Evolutionary conservation across 2,113 vertebrate species (phyloP), one percentile per base, ranked within the genome.

Genomic region (Micronisus gabar): DNA sequence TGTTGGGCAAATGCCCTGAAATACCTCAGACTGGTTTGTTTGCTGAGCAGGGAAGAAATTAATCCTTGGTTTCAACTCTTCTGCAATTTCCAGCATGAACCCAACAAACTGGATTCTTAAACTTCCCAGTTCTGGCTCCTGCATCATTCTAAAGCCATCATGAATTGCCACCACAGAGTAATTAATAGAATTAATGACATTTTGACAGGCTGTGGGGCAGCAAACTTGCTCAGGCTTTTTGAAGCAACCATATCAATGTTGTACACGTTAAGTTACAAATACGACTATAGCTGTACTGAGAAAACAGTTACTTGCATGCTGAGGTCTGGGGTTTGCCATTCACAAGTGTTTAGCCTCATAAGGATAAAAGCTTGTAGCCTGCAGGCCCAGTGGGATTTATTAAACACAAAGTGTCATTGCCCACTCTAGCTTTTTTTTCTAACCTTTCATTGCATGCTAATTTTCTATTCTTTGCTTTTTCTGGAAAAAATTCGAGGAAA

Each of bases 221-320:
- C 55, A 62, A 32, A 59, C 14, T 16, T 30, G 32, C 32, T 43
- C 32, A 20, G 72, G 53, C 19, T 43, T 72, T 61, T 48, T 14
- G 58, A 48, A 65, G 32, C 48, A 47, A 59, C 13, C 38, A 1
- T 7, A 25, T 8, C 26, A 11, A 23, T 0, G 36, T 10, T 13
- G 45, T 47, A 8, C 1, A 47, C 50, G 55, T 11, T 25, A 29
- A 29, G 25, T 19, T 15, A 56, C 14, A 22, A 32, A 50, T 7
- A 5, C 9, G 8, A 29, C 36, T 19, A 10, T 0, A 23, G 86
- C 34, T 2, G 2, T 7, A 4, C 1, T 22, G 50, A 81, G 58
- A 13, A 61, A 34, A 11, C 22, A 23, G 81, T 15, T 21, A 18
- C 62, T 38, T 36, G 26, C 45, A 53, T 1, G 1, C 27, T 0